These are phyloP conservation scores for Neosalanx taihuensis DNA, from an alignment of 2,797 vertebrate species.

Conservation along the genomic window DNA sequence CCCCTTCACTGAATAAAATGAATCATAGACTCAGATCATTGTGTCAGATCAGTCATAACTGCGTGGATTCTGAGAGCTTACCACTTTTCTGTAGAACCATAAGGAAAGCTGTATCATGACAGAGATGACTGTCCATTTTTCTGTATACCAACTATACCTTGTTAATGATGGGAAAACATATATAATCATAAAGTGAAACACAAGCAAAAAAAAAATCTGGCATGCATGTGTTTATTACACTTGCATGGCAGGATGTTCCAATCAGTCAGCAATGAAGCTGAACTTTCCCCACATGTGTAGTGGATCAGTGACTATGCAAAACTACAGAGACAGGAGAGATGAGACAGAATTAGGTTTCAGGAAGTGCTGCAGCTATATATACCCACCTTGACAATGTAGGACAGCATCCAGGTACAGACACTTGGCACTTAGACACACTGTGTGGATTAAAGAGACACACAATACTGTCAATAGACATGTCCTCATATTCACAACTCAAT, in stretches of 20 bases:
- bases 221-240: slow-evolving; percentile 9
- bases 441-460: neutral
- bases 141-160: slow-evolving; percentile 2
- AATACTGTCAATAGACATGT: neutral
- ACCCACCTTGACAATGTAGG: slow-evolving; percentile 34
- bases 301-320: slow-evolving; percentile 40
- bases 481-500: neutral
- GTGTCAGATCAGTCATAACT: slow-evolving; percentile 43
- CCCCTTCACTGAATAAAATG: slow-evolving; percentile 13
- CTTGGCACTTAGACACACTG: slow-evolving; percentile 32
- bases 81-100: slow-evolving; percentile 10
- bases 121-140: neutral
- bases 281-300: slow-evolving; percentile 30
- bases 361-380: slow-evolving; percentile 35
- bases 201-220: neutral
- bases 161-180: slow-evolving; percentile 5
- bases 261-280: slow-evolving; percentile 39
- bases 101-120: neutral
- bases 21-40: slow-evolving; percentile 25
- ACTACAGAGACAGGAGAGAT: slow-evolving; percentile 37
- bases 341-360: slow-evolving; percentile 56
- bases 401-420: slow-evolving; percentile 54
- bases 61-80: slow-evolving; percentile 23
- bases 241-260: slow-evolving; percentile 15
- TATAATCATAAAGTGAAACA: neutral